phyloP scores from a whole-genome alignment of 2,113 vertebrate species.

The Empidonax traillii region DNA sequence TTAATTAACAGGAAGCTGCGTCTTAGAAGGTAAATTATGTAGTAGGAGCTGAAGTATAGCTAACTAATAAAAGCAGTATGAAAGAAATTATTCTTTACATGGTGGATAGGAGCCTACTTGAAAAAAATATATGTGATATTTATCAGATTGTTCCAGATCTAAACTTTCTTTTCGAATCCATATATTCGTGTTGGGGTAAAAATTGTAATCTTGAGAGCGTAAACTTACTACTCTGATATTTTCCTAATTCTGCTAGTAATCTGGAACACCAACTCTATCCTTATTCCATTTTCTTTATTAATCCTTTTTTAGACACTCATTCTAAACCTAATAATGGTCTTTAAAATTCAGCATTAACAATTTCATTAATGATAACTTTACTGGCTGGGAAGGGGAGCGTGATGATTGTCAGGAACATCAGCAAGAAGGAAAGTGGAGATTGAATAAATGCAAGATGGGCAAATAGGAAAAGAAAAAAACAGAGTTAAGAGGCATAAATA shows the following conservation, averaged over 20 bases:
- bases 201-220: neutral
- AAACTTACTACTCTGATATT: neutral
- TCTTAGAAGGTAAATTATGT: neutral
- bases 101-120: neutral
- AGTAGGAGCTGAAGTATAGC: neutral
- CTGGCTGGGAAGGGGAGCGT: neutral
- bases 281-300: slow-evolving; percentile 8
- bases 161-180: neutral
- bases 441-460: slow-evolving; percentile 32
- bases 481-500: slow-evolving; percentile 49
- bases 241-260: neutral
- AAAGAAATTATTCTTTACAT: neutral
- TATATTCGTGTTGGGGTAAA: neutral
- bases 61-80: neutral
- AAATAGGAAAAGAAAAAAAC: slow-evolving; percentile 28
- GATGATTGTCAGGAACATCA: slow-evolving; percentile 47
- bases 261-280: neutral
- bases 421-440: neutral
- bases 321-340: slow-evolving; percentile 11
- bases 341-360: slow-evolving; percentile 18
- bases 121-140: neutral
- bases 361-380: slow-evolving; percentile 34
- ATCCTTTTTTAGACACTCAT: neutral
- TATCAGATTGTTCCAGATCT: neutral
- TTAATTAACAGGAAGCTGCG: slow-evolving; percentile 10